These are phyloP conservation scores for Lutjanus argentimaculatus DNA, from an alignment of 2,797 vertebrate species.

Conservation along the genomic window DNA sequence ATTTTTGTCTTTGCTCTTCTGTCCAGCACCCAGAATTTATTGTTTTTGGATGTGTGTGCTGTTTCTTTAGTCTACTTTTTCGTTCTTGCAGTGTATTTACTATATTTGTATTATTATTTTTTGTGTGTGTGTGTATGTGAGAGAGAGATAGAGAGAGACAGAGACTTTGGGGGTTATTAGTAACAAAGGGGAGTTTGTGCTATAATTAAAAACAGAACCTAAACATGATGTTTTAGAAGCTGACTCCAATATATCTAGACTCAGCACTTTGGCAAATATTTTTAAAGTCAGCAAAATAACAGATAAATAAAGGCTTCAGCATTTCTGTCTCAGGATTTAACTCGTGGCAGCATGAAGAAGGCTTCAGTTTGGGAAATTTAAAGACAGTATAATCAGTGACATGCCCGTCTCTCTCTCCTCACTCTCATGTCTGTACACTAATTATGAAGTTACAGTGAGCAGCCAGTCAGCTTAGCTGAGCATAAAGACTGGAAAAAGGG, in stretches of 20 bases:
- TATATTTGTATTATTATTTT: neutral
- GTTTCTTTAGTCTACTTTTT: too few relatives aligned
- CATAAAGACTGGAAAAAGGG: neutral
- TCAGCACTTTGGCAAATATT: neutral
- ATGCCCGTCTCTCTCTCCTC: too few relatives aligned
- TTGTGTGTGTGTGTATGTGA: neutral
- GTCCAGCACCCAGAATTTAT: too few relatives aligned
- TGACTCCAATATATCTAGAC: neutral
- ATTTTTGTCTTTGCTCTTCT: too few relatives aligned
- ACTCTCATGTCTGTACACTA: neutral
- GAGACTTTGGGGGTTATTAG: too few relatives aligned
- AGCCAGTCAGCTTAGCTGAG: conserved; percentile 5
- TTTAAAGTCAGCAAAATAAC: neutral
- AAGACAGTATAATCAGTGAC: too few relatives aligned
- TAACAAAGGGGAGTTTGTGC: neutral
- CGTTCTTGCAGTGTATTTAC: neutral
- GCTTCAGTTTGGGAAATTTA: neutral
- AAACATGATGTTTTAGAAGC: neutral
- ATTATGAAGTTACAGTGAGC: neutral
- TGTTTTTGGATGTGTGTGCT: too few relatives aligned
- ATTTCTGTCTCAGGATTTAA: too few relatives aligned
- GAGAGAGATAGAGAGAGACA: neutral
- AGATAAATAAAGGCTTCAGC: neutral
- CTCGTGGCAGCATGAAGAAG: neutral
- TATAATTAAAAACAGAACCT: neutral